Evolutionary conservation across 2,888 invertebrate genomes (phyloP), one percentile per base, ranked within the genome.

Genomic region (Sinelater perroti): DNA sequence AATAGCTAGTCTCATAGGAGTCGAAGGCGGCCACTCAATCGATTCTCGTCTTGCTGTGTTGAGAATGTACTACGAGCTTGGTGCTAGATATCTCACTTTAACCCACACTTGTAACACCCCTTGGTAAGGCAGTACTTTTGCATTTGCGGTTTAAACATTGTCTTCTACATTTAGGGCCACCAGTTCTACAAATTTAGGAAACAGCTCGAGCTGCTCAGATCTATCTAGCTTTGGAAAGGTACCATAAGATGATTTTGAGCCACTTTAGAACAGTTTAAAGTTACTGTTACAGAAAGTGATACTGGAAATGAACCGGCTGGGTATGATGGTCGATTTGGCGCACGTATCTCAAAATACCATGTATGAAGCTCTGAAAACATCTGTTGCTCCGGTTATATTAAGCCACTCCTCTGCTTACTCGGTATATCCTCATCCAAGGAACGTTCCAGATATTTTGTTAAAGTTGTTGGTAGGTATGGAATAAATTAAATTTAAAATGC

Each of bases 301-400:
- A 4, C 68, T 70, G 33, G 87, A 87, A 76, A 86, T 87, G 86
- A 87, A 87, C 71, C 79, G 86, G 28, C 71, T 87, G 20, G 87
- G 87, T 20, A 86, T 87, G 83, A 73, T 87, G 70, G 80, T 86
- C 4, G 87, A 87, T 69, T 70, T 84, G 45, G 80, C 83, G 0
- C 83, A 86, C 69, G 85, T 85, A 1, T 83, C 84, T 1, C 78
- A 80, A 55, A 77, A 79, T 53, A 85, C 85, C 1, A 85, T 85
- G 85, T 68, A 77, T 11, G 79, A 81, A 58, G 82, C 81, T 16
- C 70, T 87, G 16, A 72, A 71, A n/a, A 71, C 78, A 8, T 78
- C 83, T 13, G 73, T 72, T 61, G 85, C 85, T 1, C 85, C 85
- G 1, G 81, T 85, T 56, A 85, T 86, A 56, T 86, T 83, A 72